Base-by-base conservation (phyloP, 2,797 vertebrate species). In the Tragopan temminckii region DNA sequence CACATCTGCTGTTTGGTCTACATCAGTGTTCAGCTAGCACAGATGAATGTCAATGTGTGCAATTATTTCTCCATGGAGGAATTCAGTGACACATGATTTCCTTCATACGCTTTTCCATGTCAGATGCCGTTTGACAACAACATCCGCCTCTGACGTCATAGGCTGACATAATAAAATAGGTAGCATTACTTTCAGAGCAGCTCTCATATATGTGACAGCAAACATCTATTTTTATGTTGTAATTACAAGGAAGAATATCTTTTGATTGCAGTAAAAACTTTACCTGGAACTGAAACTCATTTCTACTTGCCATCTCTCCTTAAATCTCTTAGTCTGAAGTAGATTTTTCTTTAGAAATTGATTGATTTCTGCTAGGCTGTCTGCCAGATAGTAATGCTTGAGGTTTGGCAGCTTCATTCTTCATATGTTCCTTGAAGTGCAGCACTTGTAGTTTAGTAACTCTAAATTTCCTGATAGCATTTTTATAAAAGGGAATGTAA, bases 401-500 rank as follows among this genome's bases (percentile, higher is more conserved):
- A 63, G 64, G 50, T 76, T 88, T 69, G 27, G 20, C 59, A 61
- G 69, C 55, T 50, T 85, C 8, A 5, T 80, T 91, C 80, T 42
- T 76, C 76, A 66, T 42, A 64, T 76, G 48, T 53, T 74, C 74
- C 36, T 67, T 68, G 46, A 57, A 87, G 18, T 62, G 53, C 35
- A 45, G 46, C 40, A 42, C n/a, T 90, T 82, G 50, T 58, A 88
- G 61, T 78, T 84, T 61, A 96, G 72, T 84, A 85, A 81, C 42
- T 59, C 48, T 72, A 23, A 24, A 74, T 89, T 91, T 91, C 91
- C 69, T 64, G 9, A 36, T 83, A 76, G 13, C 40, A 63, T 70
- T 92, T 89, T 93, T 79, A 35, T 43, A 90, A 94, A 77, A 40
- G 55, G 33, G 20, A 76, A 36, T 46, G 43, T 84, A 84, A 86